phyloP scores from a whole-genome alignment of 2,113 vertebrate species.

The Bagarius yarrelli region DNA sequence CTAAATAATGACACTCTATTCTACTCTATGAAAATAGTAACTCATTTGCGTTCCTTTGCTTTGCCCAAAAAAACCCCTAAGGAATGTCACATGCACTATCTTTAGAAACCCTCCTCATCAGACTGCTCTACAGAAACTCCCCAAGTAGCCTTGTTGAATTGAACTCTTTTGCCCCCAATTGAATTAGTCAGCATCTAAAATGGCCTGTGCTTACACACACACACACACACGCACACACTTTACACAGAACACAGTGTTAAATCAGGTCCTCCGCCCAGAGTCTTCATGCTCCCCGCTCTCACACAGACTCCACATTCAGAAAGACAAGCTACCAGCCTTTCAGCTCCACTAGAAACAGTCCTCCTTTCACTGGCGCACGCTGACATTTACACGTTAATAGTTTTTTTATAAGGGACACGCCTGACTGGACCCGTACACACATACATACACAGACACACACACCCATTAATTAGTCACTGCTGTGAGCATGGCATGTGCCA shows the following conservation, averaged over 20 bases:
- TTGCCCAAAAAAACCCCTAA: background rate
- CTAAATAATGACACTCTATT: background rate
- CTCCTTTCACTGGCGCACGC: slow-evolving; percentile 17
- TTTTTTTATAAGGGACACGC: slow-evolving; percentile 14
- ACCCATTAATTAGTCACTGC: slow-evolving; percentile 6
- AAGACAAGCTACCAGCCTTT: background rate
- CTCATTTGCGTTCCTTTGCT: background rate
- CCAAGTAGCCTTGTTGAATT: too few relatives aligned
- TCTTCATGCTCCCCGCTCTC: background rate
- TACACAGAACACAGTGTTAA: background rate
- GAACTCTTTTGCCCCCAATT: background rate
- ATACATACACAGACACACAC: slow-evolving; percentile 6
- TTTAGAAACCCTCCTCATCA: background rate
- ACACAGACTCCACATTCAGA: slow-evolving; percentile 28
- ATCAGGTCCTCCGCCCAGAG: slow-evolving; percentile 13
- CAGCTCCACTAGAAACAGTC: slow-evolving; percentile 8
- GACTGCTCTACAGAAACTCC: background rate
- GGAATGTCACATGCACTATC: background rate
- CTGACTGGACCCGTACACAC: background rate
- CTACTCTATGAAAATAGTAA: background rate
- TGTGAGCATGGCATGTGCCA: slow-evolving; percentile 3
- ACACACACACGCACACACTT: background rate
- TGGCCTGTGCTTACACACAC: background rate
- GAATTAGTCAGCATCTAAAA: background rate
- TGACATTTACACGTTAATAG: slow-evolving; percentile 2